These are phyloP conservation scores for Brachionus rubens DNA, from an alignment of 1,140 invertebrate genomes.

Conservation along the genomic window DNA sequence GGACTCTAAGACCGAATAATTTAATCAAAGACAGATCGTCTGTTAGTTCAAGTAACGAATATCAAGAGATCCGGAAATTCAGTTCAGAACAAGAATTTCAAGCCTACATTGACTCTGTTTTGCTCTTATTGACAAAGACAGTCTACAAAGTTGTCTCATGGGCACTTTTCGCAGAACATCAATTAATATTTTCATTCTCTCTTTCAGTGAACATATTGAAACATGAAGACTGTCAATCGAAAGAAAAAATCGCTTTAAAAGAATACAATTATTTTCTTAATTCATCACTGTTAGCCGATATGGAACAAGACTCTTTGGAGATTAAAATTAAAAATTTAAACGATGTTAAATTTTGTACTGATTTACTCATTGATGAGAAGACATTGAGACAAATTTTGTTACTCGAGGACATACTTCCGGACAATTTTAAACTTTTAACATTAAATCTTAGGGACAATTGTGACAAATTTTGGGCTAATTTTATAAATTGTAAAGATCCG, in stretches of 20 bases:
- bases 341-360: neutral
- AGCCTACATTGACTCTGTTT: neutral
- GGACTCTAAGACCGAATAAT: neutral
- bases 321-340: neutral
- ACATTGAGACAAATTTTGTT: neutral
- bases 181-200: constrained; percentile 58
- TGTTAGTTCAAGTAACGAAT: neutral
- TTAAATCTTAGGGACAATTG: constrained; percentile 3
- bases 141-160: constrained; percentile 36
- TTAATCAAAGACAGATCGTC: neutral
- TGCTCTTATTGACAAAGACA: constrained; percentile 13
- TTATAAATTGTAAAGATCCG: neutral
- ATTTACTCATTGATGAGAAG: constrained; percentile 30
- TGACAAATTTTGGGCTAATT: constrained; percentile 20
- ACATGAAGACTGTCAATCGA: constrained; percentile 3
- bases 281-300: constrained; percentile 27
- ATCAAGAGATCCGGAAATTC: neutral
- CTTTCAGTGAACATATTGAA: constrained; percentile 17
- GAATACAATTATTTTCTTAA: constrained; percentile 42
- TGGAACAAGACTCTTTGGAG: neutral
- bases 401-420: neutral
- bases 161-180: constrained; percentile 55
- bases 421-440: neutral
- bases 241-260: neutral
- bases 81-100: constrained; percentile 14